Evolutionary conservation across 1,140 invertebrate species (phyloP).

Genomic region (Reticulitermes speratus): DNA sequence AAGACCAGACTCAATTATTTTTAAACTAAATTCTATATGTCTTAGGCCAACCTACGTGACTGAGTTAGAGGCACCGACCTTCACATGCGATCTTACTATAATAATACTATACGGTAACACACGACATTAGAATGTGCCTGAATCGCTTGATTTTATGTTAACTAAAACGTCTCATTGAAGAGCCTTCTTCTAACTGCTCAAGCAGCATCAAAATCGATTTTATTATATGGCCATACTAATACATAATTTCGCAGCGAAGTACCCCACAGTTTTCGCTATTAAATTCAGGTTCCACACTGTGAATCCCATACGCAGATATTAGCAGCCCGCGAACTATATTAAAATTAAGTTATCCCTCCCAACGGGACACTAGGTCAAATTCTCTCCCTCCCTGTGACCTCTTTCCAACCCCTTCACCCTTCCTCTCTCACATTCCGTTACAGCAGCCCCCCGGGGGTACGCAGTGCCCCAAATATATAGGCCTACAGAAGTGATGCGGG

Average conservation of each 20-base stretch:
- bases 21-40: too few relatives aligned
- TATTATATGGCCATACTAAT: neutral
- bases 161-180: too few relatives aligned
- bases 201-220: neutral
- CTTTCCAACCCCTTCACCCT: neutral
- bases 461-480: neutral
- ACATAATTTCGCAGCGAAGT: neutral
- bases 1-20: too few relatives aligned
- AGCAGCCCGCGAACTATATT: neutral
- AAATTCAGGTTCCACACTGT: neutral
- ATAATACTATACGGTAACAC: too few relatives aligned
- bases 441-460: neutral
- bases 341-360: neutral
- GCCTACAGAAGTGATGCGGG: neutral
- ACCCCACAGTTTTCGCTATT: neutral
- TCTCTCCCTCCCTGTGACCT: neutral
- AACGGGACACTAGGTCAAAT: neutral
- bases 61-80: too few relatives aligned
- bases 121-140: too few relatives aligned
- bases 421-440: neutral
- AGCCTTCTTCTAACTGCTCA: too few relatives aligned
- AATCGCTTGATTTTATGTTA: too few relatives aligned
- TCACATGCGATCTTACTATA: too few relatives aligned
- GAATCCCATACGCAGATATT: neutral
- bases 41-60: too few relatives aligned